A percentile compares a stretch with the other conserved stretches of the same genome.
Evolutionary conservation across 2,888 invertebrate species (phyloP).

Genomic region (Apodemia duryi): DNA sequence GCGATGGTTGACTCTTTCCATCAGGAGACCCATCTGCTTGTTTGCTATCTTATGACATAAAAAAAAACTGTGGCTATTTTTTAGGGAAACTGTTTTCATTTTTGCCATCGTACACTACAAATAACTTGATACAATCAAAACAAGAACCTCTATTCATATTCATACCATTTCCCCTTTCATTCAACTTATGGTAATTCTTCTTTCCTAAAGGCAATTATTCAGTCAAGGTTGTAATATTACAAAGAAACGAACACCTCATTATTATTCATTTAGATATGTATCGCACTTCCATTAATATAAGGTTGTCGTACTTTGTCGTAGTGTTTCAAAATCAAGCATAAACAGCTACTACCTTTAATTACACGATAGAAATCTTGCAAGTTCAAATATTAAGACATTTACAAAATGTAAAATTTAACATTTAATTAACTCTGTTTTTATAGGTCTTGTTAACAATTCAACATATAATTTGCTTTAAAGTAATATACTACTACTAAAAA

Average conservation of each 20-base stretch:
- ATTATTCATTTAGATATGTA: constrained; percentile 21
- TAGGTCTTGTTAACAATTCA: not conserved
- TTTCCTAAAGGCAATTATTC: constrained; percentile 11
- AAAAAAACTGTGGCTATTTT: no score
- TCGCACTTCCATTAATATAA: constrained; percentile 17
- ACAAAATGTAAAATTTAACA: not conserved
- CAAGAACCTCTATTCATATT: not conserved
- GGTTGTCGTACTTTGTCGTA: constrained; percentile 16
- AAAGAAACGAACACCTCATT: constrained; percentile 18
- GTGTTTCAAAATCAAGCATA: constrained; percentile 16
- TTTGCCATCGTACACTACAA: not conserved
- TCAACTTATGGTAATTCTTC: not conserved
- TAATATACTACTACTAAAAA: not conserved
- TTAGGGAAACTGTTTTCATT: no score
- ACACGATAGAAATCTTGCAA: constrained; percentile 14
- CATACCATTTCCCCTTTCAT: constrained; percentile 2
- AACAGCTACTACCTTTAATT: constrained; percentile 9
- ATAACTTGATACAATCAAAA: not conserved
- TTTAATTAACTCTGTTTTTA: not conserved
- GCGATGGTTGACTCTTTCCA: no score
- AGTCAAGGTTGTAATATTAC: constrained; percentile 10
- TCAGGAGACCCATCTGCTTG: no score
- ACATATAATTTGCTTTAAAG: not conserved
- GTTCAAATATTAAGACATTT: constrained; percentile 15
- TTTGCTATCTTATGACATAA: no score